Base-by-base conservation (phyloP, 92 coral and sea anemone genomes). In the Heliopora coerulea region DNA sequence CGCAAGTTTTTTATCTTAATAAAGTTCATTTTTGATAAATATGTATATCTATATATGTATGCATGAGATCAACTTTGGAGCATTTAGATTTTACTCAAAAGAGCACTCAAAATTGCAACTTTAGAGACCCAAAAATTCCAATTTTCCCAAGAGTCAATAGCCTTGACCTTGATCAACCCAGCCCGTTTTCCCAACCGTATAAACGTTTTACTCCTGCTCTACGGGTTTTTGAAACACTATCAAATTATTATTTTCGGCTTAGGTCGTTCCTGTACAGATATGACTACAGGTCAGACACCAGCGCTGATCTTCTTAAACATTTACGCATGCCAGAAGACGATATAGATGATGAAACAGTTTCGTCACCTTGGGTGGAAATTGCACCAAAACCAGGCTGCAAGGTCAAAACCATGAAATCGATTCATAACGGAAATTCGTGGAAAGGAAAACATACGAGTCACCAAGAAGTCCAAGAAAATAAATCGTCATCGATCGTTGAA, bases 261-360 rank as follows among this genome's bases (percentile, higher is more conserved):
- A 70, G 77, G 20, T 70, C 77, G 20, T 70, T 70, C 57, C 77
- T 70, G 46, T 70, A 70, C 49, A 70, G 32, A 70, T 54, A 70
- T 41, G 77, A 70, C 50, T 70, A 50, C 17, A 54, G 62, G 19
- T 70, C 77, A 14, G 62, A 70, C 20, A 70, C 62, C 11, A 54
- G 30, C 26, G 31, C 54, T 54, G 48, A 25, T 14, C 39, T 67
- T 15, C 77, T 63, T n/a, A 70, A 70, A 35, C 54, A 54, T 20
- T 10, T 33, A 1, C 49, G 28, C 4, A 70, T n/a, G 17, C 11
- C 77, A 15, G 62, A n/a, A n/a, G n/a, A 34, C 7, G 35, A 13
- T 18, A 3, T 70, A 10, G 77, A 70, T 35, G 77, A 70, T n/a
- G 77, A 70, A 17, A 37, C 31, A 49, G 10, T 30, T 35, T 34